Conservation (phyloP, 2,888 invertebrate species). For the Pristionchus arcanus region DNA sequence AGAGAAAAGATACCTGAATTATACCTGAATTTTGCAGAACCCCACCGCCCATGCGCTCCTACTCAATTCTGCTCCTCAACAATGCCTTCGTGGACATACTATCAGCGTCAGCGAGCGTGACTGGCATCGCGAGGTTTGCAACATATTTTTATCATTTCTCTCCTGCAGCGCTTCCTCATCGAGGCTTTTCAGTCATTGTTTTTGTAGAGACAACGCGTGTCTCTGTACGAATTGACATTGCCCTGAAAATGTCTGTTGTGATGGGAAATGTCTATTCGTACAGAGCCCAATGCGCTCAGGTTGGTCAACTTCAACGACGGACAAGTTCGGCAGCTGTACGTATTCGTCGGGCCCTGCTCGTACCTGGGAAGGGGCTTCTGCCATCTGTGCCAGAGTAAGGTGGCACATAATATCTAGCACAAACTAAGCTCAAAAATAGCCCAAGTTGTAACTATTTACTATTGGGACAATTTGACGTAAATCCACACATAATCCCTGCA, state of each 20-base stretch:
- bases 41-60: neutral
- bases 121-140: neutral
- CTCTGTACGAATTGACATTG: too few relatives aligned
- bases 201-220: too few relatives aligned
- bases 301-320: neutral
- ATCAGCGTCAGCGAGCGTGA: neutral
- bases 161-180: too few relatives aligned
- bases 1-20: too few relatives aligned
- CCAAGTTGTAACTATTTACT: too few relatives aligned
- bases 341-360: neutral
- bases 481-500: too few relatives aligned
- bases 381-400: constrained; percentile 1
- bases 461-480: too few relatives aligned
- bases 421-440: neutral
- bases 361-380: neutral
- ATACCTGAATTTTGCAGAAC: neutral
- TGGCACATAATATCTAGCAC: neutral
- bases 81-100: neutral
- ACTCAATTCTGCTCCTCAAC: neutral
- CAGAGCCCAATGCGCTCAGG: too few relatives aligned
- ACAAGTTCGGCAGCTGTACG: neutral
- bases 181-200: too few relatives aligned
- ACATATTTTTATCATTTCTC: too few relatives aligned
- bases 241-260: too few relatives aligned
- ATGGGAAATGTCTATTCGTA: too few relatives aligned